phyloP scores from a whole-genome alignment of 2,888 invertebrate genomes.

The Tenthredo distinguenda region DNA sequence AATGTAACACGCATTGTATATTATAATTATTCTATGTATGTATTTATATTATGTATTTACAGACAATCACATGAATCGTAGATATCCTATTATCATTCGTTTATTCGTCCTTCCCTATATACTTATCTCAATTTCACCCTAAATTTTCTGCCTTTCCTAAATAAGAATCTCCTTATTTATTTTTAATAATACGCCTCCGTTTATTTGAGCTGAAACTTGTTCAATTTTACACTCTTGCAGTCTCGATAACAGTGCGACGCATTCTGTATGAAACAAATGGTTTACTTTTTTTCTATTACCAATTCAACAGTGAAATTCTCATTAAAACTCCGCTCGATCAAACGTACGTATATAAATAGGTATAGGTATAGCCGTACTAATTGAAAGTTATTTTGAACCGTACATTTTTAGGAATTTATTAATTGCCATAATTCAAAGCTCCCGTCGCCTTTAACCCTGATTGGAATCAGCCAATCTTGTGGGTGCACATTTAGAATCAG shows the following conservation, averaged over 20 bases:
- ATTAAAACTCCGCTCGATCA: neutral
- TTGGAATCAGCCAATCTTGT: neutral
- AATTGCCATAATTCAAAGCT: neutral
- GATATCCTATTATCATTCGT: constrained; percentile 75
- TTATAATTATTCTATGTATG: constrained; percentile 73
- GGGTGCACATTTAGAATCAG: neutral
- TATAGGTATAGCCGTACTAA: neutral
- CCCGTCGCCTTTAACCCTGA: constrained; percentile 6
- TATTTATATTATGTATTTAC: constrained; percentile 76
- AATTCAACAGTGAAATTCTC: constrained; percentile 15
- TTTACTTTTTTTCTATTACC: constrained; percentile 18
- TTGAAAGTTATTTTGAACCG: neutral
- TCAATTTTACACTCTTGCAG: constrained; percentile 67
- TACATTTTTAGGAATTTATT: neutral
- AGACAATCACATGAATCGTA: constrained; percentile 77
- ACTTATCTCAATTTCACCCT: constrained; percentile 60
- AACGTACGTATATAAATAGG: neutral
- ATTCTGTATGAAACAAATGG: constrained; percentile 2
- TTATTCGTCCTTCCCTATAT: constrained; percentile 68
- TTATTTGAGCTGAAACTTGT: constrained; percentile 76
- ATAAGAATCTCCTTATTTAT: constrained; percentile 52
- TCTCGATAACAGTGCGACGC: constrained; percentile 2
- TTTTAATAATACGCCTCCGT: constrained; percentile 55
- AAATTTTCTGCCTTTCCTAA: constrained; percentile 52
- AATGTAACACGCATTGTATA: constrained; percentile 77